phyloP scores from a whole-genome alignment of 2,888 invertebrate species.

The Dicycla oo region DNA sequence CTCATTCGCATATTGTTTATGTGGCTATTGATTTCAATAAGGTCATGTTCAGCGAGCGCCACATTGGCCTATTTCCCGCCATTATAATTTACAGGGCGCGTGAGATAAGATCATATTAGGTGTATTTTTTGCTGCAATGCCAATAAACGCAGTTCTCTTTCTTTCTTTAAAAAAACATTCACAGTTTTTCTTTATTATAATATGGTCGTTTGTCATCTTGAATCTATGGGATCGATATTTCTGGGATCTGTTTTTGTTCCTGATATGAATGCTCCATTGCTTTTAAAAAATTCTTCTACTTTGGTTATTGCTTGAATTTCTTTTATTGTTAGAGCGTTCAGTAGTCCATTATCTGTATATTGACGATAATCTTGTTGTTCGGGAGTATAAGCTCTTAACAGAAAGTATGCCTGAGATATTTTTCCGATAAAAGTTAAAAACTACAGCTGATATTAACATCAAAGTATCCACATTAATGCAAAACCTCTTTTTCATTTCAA shows the following conservation, averaged over 20 bases:
- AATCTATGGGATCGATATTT: background rate
- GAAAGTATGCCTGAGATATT: background rate
- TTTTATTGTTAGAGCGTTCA: background rate
- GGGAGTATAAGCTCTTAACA: too few relatives aligned
- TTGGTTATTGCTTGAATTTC: background rate
- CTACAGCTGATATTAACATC: background rate
- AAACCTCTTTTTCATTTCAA: slow-evolving; percentile 15
- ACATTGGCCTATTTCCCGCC: slow-evolving; percentile 47
- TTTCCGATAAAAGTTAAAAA: background rate
- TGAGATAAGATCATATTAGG: background rate
- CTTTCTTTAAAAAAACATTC: background rate
- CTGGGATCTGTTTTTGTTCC: background rate
- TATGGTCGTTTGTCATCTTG: background rate
- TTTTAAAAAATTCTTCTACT: background rate
- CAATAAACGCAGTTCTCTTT: too few relatives aligned
- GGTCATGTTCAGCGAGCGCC: slow-evolving; percentile 39
- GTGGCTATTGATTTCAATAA: slow-evolving; percentile 48
- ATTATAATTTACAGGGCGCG: slow-evolving; percentile 34
- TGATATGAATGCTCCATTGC: background rate
- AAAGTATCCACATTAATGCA: slow-evolving; percentile 28
- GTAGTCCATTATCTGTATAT: background rate
- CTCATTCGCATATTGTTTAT: slow-evolving; percentile 37
- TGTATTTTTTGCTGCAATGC: too few relatives aligned
- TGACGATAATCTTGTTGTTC: background rate
- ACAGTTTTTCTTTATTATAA: background rate